These are phyloP conservation scores for Erythrocercus mccallii DNA, from an alignment of 2,113 vertebrate genomes.

Conservation along the genomic window DNA sequence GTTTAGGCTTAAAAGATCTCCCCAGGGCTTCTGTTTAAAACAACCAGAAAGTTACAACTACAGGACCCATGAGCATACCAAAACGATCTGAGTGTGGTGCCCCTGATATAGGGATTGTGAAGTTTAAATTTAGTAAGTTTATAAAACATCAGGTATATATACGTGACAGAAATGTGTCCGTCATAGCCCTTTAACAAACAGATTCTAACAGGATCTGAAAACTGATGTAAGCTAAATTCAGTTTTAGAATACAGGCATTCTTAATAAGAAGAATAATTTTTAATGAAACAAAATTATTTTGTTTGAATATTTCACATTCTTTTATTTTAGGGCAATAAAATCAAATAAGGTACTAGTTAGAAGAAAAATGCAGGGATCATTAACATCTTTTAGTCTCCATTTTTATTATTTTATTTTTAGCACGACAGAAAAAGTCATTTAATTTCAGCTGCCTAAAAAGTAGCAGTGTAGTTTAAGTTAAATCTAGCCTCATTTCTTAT, in stretches of 20 bases:
- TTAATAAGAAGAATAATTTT: neutral
- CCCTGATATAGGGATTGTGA: neutral
- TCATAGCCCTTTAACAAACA: neutral
- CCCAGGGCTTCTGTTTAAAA: neutral
- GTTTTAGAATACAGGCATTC: neutral
- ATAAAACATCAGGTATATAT: neutral
- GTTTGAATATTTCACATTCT: neutral
- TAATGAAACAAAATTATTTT: neutral
- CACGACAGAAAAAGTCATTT: neutral
- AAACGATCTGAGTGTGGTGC: neutral
- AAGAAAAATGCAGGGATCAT: neutral
- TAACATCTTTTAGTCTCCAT: neutral
- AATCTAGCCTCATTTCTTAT: neutral
- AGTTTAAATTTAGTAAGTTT: neutral
- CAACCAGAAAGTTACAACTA: neutral
- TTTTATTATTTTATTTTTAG: neutral
- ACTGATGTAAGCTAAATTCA: neutral
- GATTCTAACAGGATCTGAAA: neutral
- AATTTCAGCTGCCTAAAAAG: neutral
- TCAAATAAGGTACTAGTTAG: neutral
- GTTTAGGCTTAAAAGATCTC: neutral
- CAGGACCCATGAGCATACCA: neutral
- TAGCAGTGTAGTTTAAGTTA: neutral
- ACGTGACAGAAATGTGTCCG: neutral
- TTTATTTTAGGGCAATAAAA: neutral